Evolutionary conservation across 1,140 invertebrate species (phyloP), one percentile per base, ranked within the genome.

Genomic region (Zaprionus vittiger): DNA sequence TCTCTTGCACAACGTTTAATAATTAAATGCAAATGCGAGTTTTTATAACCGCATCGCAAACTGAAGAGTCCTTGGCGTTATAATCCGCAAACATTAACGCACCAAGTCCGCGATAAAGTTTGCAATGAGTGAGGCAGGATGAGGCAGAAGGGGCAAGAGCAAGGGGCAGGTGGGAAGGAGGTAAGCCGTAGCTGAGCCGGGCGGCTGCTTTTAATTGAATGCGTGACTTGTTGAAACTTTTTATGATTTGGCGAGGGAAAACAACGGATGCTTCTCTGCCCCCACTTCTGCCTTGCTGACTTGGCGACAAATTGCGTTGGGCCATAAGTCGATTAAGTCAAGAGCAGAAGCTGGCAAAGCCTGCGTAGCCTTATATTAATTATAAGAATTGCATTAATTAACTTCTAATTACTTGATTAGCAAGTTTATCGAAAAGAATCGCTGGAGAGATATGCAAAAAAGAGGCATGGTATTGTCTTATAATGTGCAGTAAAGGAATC

Each of bases 181-280:
- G 6, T 49, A 6, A 24, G 71, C n/a, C 17, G 20, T 34, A 59
- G 64, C 14, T 24, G 49, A 57, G 44, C 57, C 66, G 24, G 38
- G 24, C 22, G 60, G 38, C 62, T 61, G 61, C 66, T 87, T 84
- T 90, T 89, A 89, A 89, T 89, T 89, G 81, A 89, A 82, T 89
- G 85, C 85, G 85, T 89, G 85, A 90, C 85, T 89, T 84, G 81
- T 89, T 79, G 73, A 79, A 80, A 90, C 76, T 85, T 90, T 89
- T 81, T 82, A 87, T 85, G 85, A 85, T 89, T 89, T 90, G 56
- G 52, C 64, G 26, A 26, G 28, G 60, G 28, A 37, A 52, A 15
- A 22, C 22, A 57, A 41, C 34, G 37, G 22, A 17, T 20, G 9
- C 26, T 34, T 1, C n/a, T 22, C 55, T 20, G 20, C 55, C 4